Conservation (phyloP, 2,888 invertebrate species). For the Leptarthrus brevirostris region DNA sequence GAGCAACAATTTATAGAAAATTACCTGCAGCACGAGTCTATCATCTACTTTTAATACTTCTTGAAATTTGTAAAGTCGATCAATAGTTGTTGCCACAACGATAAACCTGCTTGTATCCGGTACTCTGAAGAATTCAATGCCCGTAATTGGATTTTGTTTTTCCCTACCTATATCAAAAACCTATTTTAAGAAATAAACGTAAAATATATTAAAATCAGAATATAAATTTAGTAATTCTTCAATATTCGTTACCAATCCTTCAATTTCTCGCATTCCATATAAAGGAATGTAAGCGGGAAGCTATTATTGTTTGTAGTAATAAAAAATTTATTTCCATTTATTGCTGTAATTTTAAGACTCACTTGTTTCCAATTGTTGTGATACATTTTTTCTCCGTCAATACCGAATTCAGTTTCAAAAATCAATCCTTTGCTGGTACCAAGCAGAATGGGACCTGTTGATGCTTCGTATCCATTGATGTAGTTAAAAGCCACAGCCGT, state of each 20-base stretch:
- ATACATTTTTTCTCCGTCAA: constrained; percentile 86
- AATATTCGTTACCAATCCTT: constrained; percentile 84
- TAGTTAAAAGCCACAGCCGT: constrained; percentile 93
- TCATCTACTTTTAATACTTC: constrained; percentile 82
- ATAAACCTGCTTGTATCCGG: constrained; percentile 80
- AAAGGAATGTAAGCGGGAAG: constrained; percentile 81
- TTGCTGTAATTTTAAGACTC: constrained; percentile 59
- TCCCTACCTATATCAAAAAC: constrained; percentile 89
- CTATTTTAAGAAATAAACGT: constrained; percentile 66
- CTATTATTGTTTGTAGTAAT: constrained; percentile 64
- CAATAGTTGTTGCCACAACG: constrained; percentile 85
- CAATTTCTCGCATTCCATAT: constrained; percentile 79
- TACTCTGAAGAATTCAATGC: constrained; percentile 83
- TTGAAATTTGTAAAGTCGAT: constrained; percentile 87
- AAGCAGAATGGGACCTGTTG: constrained; percentile 86
- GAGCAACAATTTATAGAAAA: constrained; percentile 44
- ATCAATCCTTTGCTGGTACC: constrained; percentile 92
- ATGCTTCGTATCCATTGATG: constrained; percentile 74
- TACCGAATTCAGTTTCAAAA: constrained; percentile 87
- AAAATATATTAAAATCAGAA: not conserved
- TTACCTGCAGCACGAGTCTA: constrained; percentile 73
- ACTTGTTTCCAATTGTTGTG: constrained; percentile 90
- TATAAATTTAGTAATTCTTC: not conserved
- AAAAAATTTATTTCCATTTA: not conserved
- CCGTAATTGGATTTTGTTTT: constrained; percentile 83